Percentiles rank a stretch among this genome's conserved stretches.
Conservation (phyloP, 2,797 vertebrate species). For the Philypnodon macrostomus region DNA sequence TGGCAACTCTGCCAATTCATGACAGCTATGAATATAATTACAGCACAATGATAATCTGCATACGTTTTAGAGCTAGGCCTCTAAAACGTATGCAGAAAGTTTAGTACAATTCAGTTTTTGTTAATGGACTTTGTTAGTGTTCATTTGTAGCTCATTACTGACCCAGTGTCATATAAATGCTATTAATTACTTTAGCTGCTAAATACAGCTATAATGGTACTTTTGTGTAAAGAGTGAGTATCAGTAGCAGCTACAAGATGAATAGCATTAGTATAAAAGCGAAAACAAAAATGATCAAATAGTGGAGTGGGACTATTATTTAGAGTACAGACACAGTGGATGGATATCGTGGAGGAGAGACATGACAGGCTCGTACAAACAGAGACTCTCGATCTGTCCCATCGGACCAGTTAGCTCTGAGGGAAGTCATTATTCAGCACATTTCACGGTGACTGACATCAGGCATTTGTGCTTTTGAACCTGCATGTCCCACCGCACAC, state of each 20-base stretch:
- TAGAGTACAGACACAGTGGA: constrained; percentile 22
- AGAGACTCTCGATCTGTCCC: constrained; percentile 40
- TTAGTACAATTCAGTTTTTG: background rate
- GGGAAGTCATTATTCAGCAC: constrained; percentile 43
- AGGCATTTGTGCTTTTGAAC: constrained; percentile 5
- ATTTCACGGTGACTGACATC: constrained; percentile 31
- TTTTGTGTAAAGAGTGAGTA: constrained; percentile 26
- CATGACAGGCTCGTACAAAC: constrained; percentile 44
- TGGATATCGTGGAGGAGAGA: constrained; percentile 30
- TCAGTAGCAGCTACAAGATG: constrained; percentile 20
- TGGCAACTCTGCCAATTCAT: too few species aligned
- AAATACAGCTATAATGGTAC: constrained; percentile 19
- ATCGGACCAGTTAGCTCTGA: constrained; percentile 25
- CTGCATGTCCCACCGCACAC: constrained; percentile 8
- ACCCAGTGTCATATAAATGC: constrained; percentile 14
- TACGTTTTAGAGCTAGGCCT: too few species aligned
- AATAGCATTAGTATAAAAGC: constrained; percentile 38
- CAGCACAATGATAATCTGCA: constrained; percentile 1
- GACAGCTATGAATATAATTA: constrained; percentile 23
- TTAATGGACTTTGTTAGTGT: constrained; percentile 33
- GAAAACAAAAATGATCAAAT: constrained; percentile 38
- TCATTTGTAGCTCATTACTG: constrained; percentile 41
- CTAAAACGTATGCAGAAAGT: constrained; percentile 10
- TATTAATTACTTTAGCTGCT: constrained; percentile 22
- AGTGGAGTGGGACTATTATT: constrained; percentile 32